These are phyloP conservation scores for Amblyraja radiata DNA, from an alignment of 2,797 vertebrate species.

Conservation along the genomic window DNA sequence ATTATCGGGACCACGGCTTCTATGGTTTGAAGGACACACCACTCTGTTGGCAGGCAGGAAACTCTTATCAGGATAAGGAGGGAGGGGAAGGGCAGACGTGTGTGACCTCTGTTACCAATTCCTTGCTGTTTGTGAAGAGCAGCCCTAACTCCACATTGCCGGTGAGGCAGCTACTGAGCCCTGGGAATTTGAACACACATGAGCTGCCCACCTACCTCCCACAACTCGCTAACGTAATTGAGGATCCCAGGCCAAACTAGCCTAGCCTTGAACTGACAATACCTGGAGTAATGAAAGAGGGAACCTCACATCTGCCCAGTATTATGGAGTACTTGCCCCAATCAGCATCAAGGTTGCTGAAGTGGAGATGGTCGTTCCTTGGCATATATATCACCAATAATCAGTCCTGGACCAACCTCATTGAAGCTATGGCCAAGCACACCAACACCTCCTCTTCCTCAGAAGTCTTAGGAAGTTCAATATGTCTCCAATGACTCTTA, in stretches of 20 bases:
- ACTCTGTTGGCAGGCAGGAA: not conserved
- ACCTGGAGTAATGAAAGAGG: not conserved
- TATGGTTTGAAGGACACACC: not conserved
- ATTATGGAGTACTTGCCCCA: no score
- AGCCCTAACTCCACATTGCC: not conserved
- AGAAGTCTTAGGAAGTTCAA: no score
- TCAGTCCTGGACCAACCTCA: no score
- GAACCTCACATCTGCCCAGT: not conserved
- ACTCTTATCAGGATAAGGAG: not conserved
- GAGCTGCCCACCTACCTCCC: not conserved
- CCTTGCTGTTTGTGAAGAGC: not conserved
- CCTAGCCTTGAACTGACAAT: not conserved
- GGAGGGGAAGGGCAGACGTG: not conserved
- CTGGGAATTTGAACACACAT: not conserved
- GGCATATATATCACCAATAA: no score
- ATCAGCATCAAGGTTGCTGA: no score
- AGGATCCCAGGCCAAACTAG: not conserved
- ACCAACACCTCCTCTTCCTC: no score
- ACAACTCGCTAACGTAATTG: not conserved
- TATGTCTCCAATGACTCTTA: no score
- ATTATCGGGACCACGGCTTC: not conserved
- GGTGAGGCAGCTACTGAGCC: not conserved
- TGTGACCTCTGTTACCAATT: not conserved
- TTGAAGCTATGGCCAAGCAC: no score
- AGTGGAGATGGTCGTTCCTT: no score